Conservation (phyloP, 2,113 vertebrate species). For the Colossoma macropomum region DNA sequence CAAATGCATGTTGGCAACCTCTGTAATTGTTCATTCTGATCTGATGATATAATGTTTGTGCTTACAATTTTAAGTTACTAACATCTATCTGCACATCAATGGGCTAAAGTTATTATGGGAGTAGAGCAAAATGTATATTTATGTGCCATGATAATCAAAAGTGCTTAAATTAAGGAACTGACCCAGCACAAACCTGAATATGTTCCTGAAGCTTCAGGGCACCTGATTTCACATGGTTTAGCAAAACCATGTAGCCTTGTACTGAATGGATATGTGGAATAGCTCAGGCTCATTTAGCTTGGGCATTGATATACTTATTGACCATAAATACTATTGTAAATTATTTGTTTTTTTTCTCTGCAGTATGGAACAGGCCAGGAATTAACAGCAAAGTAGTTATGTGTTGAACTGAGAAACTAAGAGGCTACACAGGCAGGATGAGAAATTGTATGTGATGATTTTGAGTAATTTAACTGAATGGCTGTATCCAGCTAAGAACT, state of each 20-base stretch:
- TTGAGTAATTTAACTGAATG: slow-evolving; percentile 1
- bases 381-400: background rate
- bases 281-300: slow-evolving; percentile 25
- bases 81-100: background rate
- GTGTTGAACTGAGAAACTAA: background rate
- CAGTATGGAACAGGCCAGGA: background rate
- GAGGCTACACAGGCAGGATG: background rate
- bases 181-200: slow-evolving; percentile 22
- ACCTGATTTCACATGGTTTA: slow-evolving; percentile 15
- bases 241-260: slow-evolving; percentile 24
- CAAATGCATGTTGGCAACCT: slow-evolving; percentile 17
- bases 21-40: background rate
- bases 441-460: slow-evolving; percentile 7
- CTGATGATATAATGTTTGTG: slow-evolving; percentile 9
- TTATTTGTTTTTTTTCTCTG: background rate
- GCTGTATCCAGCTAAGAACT: background rate
- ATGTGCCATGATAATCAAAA: slow-evolving; percentile 40
- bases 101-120: slow-evolving; percentile 22
- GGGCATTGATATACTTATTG: background rate
- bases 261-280: slow-evolving; percentile 17
- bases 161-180: slow-evolving; percentile 28
- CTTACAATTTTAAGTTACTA: background rate
- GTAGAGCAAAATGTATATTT: slow-evolving; percentile 17
- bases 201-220: slow-evolving; percentile 16
- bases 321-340: slow-evolving; percentile 1